Base-by-base conservation (phyloP, 2,797 vertebrate species). In the Anguilla pacifica region DNA sequence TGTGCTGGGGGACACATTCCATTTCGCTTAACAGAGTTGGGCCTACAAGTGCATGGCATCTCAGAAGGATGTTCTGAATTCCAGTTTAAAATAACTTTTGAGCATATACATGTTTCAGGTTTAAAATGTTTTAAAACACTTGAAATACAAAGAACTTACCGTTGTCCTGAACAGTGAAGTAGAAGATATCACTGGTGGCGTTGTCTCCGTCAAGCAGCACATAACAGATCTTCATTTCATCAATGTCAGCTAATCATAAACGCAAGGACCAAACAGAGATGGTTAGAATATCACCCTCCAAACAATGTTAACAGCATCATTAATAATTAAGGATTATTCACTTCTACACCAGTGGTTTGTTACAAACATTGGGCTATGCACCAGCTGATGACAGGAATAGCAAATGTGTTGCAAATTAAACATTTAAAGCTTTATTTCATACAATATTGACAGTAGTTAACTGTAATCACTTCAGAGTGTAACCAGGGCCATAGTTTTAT, bases 211-310 rank as follows among this genome's bases (percentile, higher is more conserved):
- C 95, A 87, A 95, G 91, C 92, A 98, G 92, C 88, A 97, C 91
- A 77, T 97, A 98, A 85, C 93, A 95, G 92, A 98, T 96, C 94
- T 96, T 97, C 96, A 97, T 96, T 86, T 97, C 96, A 93, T 98
- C 96, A 77, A 97, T 96, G 92, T 97, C 97, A 90, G 95, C 97
- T 98, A 92, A 91, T 83, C 88, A 90, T 86, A 91, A 89, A 90
- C 77, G 90, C 74, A 74, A 72, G n/a, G 19, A 82, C 31, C 19
- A 85, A 51, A 89, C 70, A 87, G 28, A 55, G 1, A 83, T 0
- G 17, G 51, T 77, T 22, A 57, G 11, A 86, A 81, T 31, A 17
- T 46, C 91, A 89, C 74, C 0, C 3, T 85, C 51, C 67, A 11
- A 64, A 70, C 31, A 46, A 49, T 61, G n/a, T 28, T 70, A 46